Evolutionary conservation across 2,113 vertebrate species (phyloP).

Genomic region (Cranoglanis bouderius): DNA sequence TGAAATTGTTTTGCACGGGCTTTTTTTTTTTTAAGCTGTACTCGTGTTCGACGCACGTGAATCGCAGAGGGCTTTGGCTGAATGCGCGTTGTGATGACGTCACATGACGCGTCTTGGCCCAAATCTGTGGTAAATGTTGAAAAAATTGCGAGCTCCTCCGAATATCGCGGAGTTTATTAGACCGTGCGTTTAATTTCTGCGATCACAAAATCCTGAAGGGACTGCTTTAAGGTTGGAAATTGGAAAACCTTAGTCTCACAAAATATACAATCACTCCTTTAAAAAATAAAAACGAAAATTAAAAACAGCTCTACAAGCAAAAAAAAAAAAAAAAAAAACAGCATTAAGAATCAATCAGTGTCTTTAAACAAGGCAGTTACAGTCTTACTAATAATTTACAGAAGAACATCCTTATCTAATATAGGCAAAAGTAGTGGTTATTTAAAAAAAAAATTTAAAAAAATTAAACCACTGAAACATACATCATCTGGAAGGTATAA

Average conservation of each 20-base stretch:
- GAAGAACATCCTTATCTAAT: slow-evolving; percentile 5
- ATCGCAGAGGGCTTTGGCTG: too few species aligned
- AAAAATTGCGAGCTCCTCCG: too few species aligned
- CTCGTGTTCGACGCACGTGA: too few species aligned
- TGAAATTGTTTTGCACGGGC: too few species aligned
- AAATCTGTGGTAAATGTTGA: too few species aligned
- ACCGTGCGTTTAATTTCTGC: too few species aligned
- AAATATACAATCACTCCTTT: slow-evolving; percentile 43
- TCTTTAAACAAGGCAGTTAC: slow-evolving; percentile 72
- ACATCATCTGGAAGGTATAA: slow-evolving; percentile 50
- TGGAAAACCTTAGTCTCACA: slow-evolving; percentile 19
- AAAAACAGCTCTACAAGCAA: slow-evolving; percentile 52
- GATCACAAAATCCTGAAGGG: too few species aligned
- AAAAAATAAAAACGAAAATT: slow-evolving; percentile 23
- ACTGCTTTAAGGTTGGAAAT: not conserved
- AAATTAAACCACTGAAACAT: slow-evolving; percentile 54
- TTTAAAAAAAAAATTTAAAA: slow-evolving; percentile 30
- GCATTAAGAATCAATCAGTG: slow-evolving; percentile 73
- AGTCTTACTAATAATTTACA: slow-evolving; percentile 58
- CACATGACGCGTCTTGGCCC: too few species aligned
- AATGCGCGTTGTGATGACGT: too few species aligned
- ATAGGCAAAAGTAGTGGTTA: slow-evolving; percentile 60
- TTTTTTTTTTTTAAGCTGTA: too few species aligned
- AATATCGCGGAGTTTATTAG: too few species aligned
- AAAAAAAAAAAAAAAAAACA: slow-evolving; percentile 64